Evolutionary conservation across 1,140 invertebrate genomes (phyloP), one percentile per base, ranked within the genome.

Genomic region (Onthophagus taurus): DNA sequence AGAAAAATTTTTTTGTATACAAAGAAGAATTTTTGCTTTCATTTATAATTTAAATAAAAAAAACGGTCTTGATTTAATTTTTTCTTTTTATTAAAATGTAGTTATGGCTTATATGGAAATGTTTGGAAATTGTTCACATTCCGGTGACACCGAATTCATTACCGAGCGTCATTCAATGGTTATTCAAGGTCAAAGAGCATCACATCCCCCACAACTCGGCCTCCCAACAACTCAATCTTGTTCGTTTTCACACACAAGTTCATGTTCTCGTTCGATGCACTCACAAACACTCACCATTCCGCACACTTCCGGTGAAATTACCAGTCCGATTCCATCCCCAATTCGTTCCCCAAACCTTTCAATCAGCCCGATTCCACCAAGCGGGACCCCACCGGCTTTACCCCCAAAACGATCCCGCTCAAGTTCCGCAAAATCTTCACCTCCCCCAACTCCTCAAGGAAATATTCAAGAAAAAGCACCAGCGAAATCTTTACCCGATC

Each of bases 21-120:
- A n/a, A n/a, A n/a, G n/a, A n/a, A n/a, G n/a, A n/a, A n/a, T n/a
- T n/a, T n/a, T n/a, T n/a, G n/a, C n/a, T n/a, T n/a, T n/a, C n/a
- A n/a, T n/a, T n/a, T n/a, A n/a, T n/a, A n/a, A n/a, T n/a, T n/a
- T n/a, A n/a, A n/a, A n/a, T n/a, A n/a, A n/a, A n/a, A n/a, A n/a
- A n/a, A n/a, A n/a, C n/a, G n/a, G n/a, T n/a, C n/a, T n/a, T n/a
- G n/a, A n/a, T n/a, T n/a, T n/a, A n/a, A n/a, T n/a, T n/a, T n/a
- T n/a, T n/a, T n/a, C n/a, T n/a, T 44, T 44, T 74, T 74, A 45
- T n/a, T n/a, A n/a, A n/a, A n/a, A n/a, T n/a, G n/a, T 75, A 93
- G 89, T 96, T 53, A 89, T 91, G 80, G 88, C 87, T 31, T 96
- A 95, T 68, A 93, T 95, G 89, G 86, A 92, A 66, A 89, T 92